Evolutionary conservation across 2,888 invertebrate species (phyloP), one percentile per base, ranked within the genome.

Genomic region (Leptinotarsa rubiginosa): DNA sequence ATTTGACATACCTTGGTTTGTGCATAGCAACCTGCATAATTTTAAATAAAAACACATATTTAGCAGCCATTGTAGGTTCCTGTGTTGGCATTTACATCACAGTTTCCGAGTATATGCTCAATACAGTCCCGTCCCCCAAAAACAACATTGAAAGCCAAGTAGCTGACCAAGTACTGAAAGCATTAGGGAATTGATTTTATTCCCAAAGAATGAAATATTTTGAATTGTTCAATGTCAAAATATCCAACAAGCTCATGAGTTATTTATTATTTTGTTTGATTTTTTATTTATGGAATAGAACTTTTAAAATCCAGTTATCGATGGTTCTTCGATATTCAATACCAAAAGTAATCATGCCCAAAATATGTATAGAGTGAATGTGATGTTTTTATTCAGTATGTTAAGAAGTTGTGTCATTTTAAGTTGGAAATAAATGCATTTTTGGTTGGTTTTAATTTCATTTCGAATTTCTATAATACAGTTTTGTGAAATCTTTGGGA

Each of bases 11-110:
- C 85, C 88, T 95, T 62, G 97, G 97, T 3, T 89, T 97, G 59
- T 93, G 96, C 82, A 88, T 96, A 59, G 95, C 96, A 50, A 95
- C 96, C 0, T 95, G 92, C 81, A 96, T 97, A 72, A 93, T 97
- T 82, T 92, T 97, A 69, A 95, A 96, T 81, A 93, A 93, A 83
- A 96, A 95, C 73, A 91, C 93, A 1, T 89, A 92, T 50, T 88
- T 95, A 56, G 96, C 96, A 13, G 92, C 93, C 72, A 85, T 94
- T 66, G 93, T 97, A 69, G 97, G 96, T 2, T 88, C 94, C 0
- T 90, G 93, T 80, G 96, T 97, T 20, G 92, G 94, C 31, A 86
- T 94, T 47, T 97, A 97, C 86, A 96, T 97, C 81, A 90, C 95
- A 1, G 91, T 94, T 10, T 96, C 97, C 0, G 97, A 97, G 86